phyloP scores from a whole-genome alignment of 2,797 vertebrate genomes.

The Jordanella pulchra region DNA sequence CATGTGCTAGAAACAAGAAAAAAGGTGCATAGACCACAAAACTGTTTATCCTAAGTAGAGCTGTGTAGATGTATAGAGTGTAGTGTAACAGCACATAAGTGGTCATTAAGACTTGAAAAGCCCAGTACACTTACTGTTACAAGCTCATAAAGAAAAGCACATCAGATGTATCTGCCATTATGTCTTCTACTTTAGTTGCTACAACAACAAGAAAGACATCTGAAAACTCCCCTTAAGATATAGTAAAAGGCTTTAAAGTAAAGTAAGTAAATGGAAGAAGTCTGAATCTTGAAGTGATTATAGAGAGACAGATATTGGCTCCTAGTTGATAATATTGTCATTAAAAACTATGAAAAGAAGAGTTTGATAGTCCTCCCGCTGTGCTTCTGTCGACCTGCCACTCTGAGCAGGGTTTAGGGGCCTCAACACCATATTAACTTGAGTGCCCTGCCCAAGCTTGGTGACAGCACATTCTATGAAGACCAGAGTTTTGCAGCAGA shows the following conservation, averaged over 20 bases:
- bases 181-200: background rate
- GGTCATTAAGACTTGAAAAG: background rate
- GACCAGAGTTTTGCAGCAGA: slow-evolving; percentile 47
- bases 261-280: background rate
- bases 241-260: slow-evolving; percentile 1
- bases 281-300: background rate
- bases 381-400: slow-evolving; percentile 25
- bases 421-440: slow-evolving; percentile 55
- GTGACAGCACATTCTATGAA: slow-evolving; percentile 55
- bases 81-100: background rate
- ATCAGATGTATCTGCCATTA: background rate
- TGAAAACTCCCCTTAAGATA: background rate
- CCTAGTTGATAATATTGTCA: background rate
- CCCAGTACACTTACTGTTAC: background rate
- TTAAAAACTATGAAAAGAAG: slow-evolving; percentile 12
- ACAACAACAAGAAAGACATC: background rate
- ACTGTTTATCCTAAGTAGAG: background rate
- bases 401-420: slow-evolving; percentile 21
- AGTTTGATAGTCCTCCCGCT: slow-evolving; percentile 11
- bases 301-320: background rate
- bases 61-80: background rate
- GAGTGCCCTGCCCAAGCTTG: slow-evolving; percentile 46
- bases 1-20: background rate
- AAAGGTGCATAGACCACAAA: background rate
- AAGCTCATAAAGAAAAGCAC: background rate